Evolutionary conservation across 2,113 vertebrate species (phyloP).

Genomic region (Muntiacus muntjak): DNA sequence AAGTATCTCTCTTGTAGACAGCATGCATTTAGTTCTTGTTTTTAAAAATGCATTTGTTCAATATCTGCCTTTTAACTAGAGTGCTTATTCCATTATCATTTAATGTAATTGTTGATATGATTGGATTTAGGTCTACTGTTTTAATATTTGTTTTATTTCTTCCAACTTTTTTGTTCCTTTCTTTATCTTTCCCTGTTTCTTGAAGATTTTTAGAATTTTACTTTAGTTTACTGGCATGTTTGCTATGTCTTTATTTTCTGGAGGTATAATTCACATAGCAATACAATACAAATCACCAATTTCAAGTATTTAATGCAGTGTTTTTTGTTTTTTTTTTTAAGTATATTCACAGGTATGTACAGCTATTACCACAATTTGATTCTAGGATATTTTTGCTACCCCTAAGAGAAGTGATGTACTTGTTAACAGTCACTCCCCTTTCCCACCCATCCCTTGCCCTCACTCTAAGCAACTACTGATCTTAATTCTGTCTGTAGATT

Average conservation of each 20-base stretch:
- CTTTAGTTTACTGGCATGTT: background rate
- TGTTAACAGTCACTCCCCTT: background rate
- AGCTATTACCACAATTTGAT: background rate
- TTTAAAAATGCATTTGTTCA: background rate
- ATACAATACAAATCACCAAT: background rate
- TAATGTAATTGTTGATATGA: background rate
- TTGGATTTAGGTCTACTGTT: background rate
- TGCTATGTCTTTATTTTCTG: background rate
- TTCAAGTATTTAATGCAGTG: background rate
- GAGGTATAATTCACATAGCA: background rate
- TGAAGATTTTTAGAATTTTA: background rate
- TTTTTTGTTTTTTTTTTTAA: background rate
- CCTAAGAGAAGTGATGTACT: background rate
- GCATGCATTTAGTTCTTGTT: background rate
- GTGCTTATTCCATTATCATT: background rate
- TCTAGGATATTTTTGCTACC: background rate
- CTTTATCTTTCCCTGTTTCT: background rate
- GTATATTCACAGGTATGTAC: background rate
- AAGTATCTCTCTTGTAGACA: background rate
- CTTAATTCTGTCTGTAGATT: background rate
- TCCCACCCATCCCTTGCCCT: background rate
- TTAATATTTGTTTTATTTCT: background rate
- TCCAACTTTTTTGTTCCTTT: background rate
- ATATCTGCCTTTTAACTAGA: background rate
- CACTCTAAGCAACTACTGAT: background rate